A percentile compares a stretch with the other conserved stretches of the same genome.
Evolutionary conservation across 2,888 invertebrate species (phyloP).

Genomic region (Syritta pipiens): DNA sequence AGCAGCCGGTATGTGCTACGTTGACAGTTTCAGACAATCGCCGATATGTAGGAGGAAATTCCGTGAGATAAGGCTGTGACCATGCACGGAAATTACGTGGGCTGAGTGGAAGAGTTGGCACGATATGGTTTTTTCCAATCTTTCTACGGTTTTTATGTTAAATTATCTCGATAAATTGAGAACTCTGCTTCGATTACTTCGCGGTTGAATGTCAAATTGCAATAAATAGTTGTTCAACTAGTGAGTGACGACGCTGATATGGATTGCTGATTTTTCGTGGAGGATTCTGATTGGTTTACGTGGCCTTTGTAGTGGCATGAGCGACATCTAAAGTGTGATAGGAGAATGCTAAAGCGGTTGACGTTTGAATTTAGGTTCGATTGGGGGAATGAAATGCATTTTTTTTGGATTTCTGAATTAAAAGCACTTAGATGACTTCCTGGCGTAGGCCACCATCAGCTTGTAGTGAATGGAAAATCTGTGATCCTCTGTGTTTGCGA

Average conservation of each 20-base stretch:
- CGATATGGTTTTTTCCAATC: neutral
- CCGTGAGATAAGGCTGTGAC: neutral
- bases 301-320: conserved; percentile 19
- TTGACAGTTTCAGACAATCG: conserved; percentile 48
- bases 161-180: conserved; percentile 5
- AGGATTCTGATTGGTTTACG: conserved; percentile 70
- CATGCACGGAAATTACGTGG: neutral
- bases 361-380: neutral
- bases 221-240: conserved; percentile 49
- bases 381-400: neutral
- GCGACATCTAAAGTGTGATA: conserved; percentile 30
- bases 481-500: conserved; percentile 76
- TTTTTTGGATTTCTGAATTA: neutral
- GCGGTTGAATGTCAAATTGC: conserved; percentile 36
- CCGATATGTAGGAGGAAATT: neutral
- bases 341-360: neutral
- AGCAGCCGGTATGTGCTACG: conserved; percentile 54
- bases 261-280: conserved; percentile 65
- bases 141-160: neutral
- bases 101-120: conserved; percentile 11
- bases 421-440: too few relatives aligned
- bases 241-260: conserved; percentile 38
- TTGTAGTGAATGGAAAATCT: conserved; percentile 80
- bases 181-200: neutral
- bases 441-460: conserved; percentile 80